These are phyloP conservation scores for Phocides pigmalion DNA, from an alignment of 1,140 invertebrate species.

Conservation along the genomic window DNA sequence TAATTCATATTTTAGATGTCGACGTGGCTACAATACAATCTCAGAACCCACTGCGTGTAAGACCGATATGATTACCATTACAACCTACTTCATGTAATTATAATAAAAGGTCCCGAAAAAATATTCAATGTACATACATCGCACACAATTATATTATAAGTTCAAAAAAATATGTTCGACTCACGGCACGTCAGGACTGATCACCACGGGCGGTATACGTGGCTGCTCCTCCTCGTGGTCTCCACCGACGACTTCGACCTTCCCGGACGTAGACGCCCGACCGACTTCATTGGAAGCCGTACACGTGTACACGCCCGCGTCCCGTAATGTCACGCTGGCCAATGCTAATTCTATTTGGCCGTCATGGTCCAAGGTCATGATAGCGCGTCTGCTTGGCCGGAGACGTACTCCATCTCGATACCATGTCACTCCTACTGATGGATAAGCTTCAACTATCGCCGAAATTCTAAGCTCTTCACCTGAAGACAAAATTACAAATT, in stretches of 20 bases:
- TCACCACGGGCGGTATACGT: slow-evolving; percentile 70
- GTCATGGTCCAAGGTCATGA: slow-evolving; percentile 91
- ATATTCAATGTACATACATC: no score
- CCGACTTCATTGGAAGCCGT: slow-evolving; percentile 94
- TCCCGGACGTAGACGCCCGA: slow-evolving; percentile 88
- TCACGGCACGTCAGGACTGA: slow-evolving; percentile 85
- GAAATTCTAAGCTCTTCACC: slow-evolving; percentile 88
- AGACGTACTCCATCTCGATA: slow-evolving; percentile 89
- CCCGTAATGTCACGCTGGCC: slow-evolving; percentile 85
- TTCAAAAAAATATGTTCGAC: slow-evolving; percentile 50
- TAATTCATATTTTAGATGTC: no score
- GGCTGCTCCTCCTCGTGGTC: slow-evolving; percentile 52
- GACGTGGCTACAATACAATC: no score
- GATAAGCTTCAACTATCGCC: slow-evolving; percentile 91
- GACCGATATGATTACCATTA: no score
- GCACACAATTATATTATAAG: no score
- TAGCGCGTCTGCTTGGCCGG: slow-evolving; percentile 88
- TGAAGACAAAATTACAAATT: slow-evolving; percentile 33
- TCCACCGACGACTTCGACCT: slow-evolving; percentile 86
- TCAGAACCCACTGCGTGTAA: no score
- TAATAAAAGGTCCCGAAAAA: no score
- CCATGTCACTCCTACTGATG: slow-evolving; percentile 92
- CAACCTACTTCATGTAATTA: no score
- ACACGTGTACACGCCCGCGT: slow-evolving; percentile 95
- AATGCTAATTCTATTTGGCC: slow-evolving; percentile 91